Conservation (phyloP, 2,113 vertebrate genomes). For the Caranx ignobilis region DNA sequence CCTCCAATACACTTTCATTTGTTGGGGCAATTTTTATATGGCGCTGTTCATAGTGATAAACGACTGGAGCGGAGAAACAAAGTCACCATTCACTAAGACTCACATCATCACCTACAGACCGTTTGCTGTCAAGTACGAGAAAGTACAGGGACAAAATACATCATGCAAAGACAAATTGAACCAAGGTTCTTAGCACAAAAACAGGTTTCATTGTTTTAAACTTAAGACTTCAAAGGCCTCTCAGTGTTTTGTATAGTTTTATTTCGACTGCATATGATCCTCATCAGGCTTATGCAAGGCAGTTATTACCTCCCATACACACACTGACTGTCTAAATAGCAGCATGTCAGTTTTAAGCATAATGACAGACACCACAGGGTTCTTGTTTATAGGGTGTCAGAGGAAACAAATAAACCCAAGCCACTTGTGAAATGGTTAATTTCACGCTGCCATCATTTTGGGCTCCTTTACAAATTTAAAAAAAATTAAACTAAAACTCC, state of each 20-base stretch:
- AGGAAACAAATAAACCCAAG: constrained; percentile 56
- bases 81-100: constrained; percentile 15
- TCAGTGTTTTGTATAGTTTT: constrained; percentile 12
- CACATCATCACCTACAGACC: not conserved
- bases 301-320: constrained; percentile 53
- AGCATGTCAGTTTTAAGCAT: constrained; percentile 33
- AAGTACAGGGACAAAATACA: not conserved
- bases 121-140: not conserved
- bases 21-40: not conserved
- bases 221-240: constrained; percentile 5
- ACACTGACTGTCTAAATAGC: constrained; percentile 30
- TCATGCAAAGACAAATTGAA: not conserved
- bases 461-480: constrained; percentile 43
- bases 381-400: constrained; percentile 64
- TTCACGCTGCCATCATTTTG: constrained; percentile 22
- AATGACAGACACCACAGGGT: constrained; percentile 65
- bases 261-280: constrained; percentile 51
- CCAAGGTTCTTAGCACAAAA: not conserved
- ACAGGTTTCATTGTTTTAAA: not conserved
- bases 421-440: constrained; percentile 54
- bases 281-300: constrained; percentile 58
- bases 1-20: not conserved
- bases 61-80: constrained; percentile 10
- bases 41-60: constrained; percentile 12
- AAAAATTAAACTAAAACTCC: constrained; percentile 33